phyloP scores from a whole-genome alignment of 2,113 vertebrate species.

The Macaca nemestrina region DNA sequence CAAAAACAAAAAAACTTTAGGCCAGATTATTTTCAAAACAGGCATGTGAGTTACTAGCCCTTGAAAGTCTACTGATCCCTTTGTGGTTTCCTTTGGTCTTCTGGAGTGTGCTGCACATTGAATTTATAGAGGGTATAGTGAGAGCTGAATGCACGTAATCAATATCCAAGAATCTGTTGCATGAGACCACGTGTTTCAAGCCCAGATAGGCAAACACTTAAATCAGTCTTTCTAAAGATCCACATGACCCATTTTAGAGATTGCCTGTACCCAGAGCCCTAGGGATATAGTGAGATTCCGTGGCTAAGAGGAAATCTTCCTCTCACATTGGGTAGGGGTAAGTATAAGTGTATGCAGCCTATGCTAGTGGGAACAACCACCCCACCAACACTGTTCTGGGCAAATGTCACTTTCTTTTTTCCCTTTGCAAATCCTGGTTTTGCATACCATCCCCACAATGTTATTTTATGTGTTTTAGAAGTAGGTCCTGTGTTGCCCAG shows the following conservation, averaged over 20 bases:
- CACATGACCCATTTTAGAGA: slow-evolving; percentile 68
- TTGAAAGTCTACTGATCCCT: background rate
- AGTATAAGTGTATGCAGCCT: background rate
- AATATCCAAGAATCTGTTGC: background rate
- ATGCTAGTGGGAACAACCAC: background rate
- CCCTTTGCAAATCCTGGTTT: slow-evolving; percentile 1
- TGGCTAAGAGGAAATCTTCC: background rate
- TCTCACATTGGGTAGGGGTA: background rate
- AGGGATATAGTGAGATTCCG: background rate
- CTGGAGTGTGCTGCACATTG: background rate
- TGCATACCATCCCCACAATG: background rate
- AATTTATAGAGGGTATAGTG: background rate
- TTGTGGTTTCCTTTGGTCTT: background rate
- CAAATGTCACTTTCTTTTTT: background rate
- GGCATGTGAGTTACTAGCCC: background rate
- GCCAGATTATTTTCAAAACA: background rate
- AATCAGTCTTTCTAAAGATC: slow-evolving; percentile 49
- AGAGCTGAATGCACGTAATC: background rate
- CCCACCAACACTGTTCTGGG: background rate
- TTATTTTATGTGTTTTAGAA: background rate
- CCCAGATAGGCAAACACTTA: slow-evolving; percentile 59
- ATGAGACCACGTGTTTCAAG: slow-evolving; percentile 21
- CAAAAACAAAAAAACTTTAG: background rate
- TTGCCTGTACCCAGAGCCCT: background rate
- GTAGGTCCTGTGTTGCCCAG: background rate